Percentiles rank a stretch among this genome's conserved stretches.
Evolutionary conservation across 92 coral and sea anemone species (phyloP).

Genomic region (Epizoanthus stellaris): DNA sequence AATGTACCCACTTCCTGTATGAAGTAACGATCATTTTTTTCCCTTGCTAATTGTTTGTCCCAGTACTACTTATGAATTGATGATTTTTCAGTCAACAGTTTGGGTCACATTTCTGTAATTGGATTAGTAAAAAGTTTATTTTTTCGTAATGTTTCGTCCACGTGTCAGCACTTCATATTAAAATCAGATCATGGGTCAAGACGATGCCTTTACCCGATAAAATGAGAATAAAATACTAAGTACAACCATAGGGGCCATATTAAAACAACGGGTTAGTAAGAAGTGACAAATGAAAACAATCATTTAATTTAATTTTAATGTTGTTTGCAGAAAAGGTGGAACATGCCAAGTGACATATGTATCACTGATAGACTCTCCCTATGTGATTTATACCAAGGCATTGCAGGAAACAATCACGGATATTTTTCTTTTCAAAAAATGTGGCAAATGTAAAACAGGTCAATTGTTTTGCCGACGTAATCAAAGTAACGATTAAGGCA

Average conservation of each 20-base stretch:
- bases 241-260: slow-evolving; percentile 21
- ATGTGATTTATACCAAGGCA: background rate
- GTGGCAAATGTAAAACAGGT: slow-evolving; percentile 32
- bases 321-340: slow-evolving; percentile 13
- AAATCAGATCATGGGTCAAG: slow-evolving; percentile 37
- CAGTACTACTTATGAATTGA: slow-evolving; percentile 37
- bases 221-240: slow-evolving; percentile 9
- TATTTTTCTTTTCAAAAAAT: slow-evolving; percentile 19
- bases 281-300: slow-evolving; percentile 12
- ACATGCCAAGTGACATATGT: background rate
- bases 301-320: slow-evolving; percentile 25
- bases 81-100: slow-evolving; percentile 31
- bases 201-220: slow-evolving; percentile 16
- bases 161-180: slow-evolving; percentile 39
- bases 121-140: slow-evolving; percentile 35
- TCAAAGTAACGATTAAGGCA: slow-evolving; percentile 1
- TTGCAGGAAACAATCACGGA: background rate
- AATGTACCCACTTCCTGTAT: slow-evolving; percentile 36
- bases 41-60: slow-evolving; percentile 32
- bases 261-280: background rate
- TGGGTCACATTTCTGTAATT: slow-evolving; percentile 38
- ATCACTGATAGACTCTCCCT: background rate
- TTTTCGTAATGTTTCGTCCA: slow-evolving; percentile 43
- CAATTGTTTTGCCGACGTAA: slow-evolving; percentile 11
- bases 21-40: background rate